Conservation (phyloP, 1,140 invertebrate genomes). For the Stenopsyche tienmushanensis region DNA sequence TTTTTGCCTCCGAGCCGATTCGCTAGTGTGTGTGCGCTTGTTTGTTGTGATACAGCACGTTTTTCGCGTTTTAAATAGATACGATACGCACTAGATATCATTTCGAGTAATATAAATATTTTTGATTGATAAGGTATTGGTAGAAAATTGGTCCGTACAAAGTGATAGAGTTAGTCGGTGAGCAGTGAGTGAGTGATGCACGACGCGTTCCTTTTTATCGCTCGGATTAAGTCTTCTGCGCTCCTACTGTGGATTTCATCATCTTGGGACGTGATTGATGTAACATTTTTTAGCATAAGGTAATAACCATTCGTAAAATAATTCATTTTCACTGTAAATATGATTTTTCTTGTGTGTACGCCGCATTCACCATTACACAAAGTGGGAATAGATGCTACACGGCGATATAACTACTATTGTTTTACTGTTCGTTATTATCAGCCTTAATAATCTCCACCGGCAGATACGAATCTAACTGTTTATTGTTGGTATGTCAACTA, state of each 20-base stretch:
- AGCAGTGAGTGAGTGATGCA: background rate
- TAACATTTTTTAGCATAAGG: no score
- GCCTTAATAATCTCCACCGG: slow-evolving; percentile 9
- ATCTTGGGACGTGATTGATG: no score
- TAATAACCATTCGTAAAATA: no score
- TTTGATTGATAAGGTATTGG: background rate
- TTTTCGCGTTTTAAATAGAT: no score
- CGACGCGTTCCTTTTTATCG: no score
- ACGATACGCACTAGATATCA: no score
- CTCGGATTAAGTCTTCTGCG: no score
- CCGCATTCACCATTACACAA: slow-evolving; percentile 17
- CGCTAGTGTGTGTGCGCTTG: no score
- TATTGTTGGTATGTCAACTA: slow-evolving; percentile 28
- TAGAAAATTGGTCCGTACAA: background rate
- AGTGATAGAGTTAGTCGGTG: background rate
- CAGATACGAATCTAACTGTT: slow-evolving; percentile 24
- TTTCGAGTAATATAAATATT: background rate
- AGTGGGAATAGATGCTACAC: slow-evolving; percentile 17
- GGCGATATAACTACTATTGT: slow-evolving; percentile 23
- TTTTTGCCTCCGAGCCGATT: no score
- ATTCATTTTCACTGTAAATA: no score
- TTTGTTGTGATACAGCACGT: no score
- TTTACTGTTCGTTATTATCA: slow-evolving; percentile 25
- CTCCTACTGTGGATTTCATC: no score
- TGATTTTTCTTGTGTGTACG: background rate